Conservation (phyloP, 2,113 vertebrate genomes). For the Zapornia atra region DNA sequence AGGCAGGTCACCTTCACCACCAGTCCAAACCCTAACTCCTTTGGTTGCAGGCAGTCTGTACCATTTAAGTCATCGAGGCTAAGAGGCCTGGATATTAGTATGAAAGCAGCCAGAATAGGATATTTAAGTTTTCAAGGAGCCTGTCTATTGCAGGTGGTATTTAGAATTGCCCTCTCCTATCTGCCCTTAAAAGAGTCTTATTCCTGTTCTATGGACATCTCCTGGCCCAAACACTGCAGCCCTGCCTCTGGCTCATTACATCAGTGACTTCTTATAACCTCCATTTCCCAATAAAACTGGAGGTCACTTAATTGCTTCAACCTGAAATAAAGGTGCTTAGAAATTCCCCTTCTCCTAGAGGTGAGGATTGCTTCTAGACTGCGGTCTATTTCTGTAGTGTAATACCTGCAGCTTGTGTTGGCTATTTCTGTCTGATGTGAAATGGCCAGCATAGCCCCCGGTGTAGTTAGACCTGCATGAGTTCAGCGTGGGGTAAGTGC, state of each 20-base stretch:
- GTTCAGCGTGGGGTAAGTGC: neutral
- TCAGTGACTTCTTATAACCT: neutral
- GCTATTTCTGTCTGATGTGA: neutral
- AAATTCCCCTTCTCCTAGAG: neutral
- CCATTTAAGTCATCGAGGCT: neutral
- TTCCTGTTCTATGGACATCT: neutral
- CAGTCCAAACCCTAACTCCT: neutral
- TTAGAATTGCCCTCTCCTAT: neutral
- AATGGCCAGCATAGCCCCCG: neutral
- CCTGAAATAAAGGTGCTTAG: neutral
- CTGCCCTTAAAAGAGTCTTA: neutral
- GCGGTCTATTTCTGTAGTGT: neutral
- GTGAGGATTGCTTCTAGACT: neutral
- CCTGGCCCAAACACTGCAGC: neutral
- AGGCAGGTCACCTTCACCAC: neutral
- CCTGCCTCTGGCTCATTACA: neutral
- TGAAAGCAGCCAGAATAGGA: neutral
- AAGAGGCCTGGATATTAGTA: neutral
- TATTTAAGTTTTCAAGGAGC: neutral
- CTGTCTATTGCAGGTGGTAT: accelerated
- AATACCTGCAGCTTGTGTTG: neutral
- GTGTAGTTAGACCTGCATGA: neutral
- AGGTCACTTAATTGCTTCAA: neutral
- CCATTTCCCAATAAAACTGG: neutral
- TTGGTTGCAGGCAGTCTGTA: neutral